phyloP scores from a whole-genome alignment of 2,113 vertebrate species.

The Gasterosteus nipponicus region DNA sequence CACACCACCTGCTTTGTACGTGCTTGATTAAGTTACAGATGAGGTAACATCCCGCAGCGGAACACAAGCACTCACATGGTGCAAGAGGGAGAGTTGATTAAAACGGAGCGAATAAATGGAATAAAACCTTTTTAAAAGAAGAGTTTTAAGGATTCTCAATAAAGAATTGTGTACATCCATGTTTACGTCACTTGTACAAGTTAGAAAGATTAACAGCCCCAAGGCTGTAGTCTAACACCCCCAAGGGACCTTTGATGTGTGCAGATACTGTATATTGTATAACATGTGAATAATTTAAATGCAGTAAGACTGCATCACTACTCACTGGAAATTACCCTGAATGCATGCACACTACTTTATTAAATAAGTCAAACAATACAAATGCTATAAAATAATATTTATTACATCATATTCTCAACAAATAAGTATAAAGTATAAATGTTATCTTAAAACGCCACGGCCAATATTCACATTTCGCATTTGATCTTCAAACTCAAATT shows the following conservation, averaged over 20 bases:
- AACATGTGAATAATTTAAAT: neutral
- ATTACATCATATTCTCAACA: constrained; percentile 62
- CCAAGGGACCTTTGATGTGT: too few relatives aligned
- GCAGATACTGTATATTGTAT: neutral
- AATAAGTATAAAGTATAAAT: constrained; percentile 60
- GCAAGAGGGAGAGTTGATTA: too few relatives aligned
- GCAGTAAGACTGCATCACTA: neutral
- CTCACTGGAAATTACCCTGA: neutral
- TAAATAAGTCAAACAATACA: constrained; percentile 32
- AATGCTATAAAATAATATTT: constrained; percentile 78
- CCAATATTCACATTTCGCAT: constrained; percentile 38
- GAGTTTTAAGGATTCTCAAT: too few relatives aligned
- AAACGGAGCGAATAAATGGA: neutral
- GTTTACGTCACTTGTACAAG: neutral
- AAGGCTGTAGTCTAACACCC: neutral
- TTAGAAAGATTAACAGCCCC: neutral
- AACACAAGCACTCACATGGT: neutral
- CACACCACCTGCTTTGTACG: neutral
- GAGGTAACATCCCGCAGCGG: neutral
- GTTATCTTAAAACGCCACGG: constrained; percentile 44
- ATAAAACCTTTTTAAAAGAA: neutral
- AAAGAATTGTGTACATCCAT: too few relatives aligned
- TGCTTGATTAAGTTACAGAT: neutral
- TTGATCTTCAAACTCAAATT: constrained; percentile 19
- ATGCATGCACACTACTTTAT: neutral